Evolutionary conservation across 2,888 invertebrate species (phyloP), one percentile per base, ranked within the genome.

Genomic region (Lymantria monacha): DNA sequence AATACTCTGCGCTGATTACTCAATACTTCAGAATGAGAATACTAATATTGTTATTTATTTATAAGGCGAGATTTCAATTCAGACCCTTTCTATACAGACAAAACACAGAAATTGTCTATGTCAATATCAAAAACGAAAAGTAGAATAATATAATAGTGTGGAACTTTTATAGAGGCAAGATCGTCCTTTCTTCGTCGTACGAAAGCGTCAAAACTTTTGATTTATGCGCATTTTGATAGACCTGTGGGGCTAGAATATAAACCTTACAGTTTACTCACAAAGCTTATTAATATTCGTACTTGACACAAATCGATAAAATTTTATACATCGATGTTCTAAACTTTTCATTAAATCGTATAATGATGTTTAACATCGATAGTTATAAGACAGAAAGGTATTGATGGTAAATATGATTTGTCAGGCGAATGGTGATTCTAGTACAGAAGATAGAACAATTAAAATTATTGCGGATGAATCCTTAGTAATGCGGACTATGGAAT

Each of bases 211-310:
- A 72, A 84, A 86, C 72, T 79, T 81, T 77, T 79, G 79, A 85
- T 83, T 83, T 82, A 84, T 85, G 83, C 74, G 81, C 85, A 80
- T 82, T 80, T 79, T 79, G 78, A 80, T 83, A 68, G 69, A 70
- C 65, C 66, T 63, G 49, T 51, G 48, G 55, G 58, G 70, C 68
- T 66, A 59, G 59, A 69, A 73, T 72, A 76, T 73, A 75, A 74
- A 74, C 73, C 67, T 62, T 66, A 55, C 64, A 59, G 66, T 65
- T 65, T 69, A 72, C 70, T 69, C 63, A 62, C 53, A 53, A 64
- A 77, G 80, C 74, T 76, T 77, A 64, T 65, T 73, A 76, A 78
- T 76, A 69, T 72, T 63, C 65, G 66, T 72, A 62, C 63, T 69
- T 51, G 49, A 58, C 59, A 57, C 61, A 52, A 46, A 15, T 42